Evolutionary conservation across 53 echinoderm and acorn worm genomes (phyloP), one percentile per base, ranked within the genome.

Genomic region (Apostichopus leukothele): DNA sequence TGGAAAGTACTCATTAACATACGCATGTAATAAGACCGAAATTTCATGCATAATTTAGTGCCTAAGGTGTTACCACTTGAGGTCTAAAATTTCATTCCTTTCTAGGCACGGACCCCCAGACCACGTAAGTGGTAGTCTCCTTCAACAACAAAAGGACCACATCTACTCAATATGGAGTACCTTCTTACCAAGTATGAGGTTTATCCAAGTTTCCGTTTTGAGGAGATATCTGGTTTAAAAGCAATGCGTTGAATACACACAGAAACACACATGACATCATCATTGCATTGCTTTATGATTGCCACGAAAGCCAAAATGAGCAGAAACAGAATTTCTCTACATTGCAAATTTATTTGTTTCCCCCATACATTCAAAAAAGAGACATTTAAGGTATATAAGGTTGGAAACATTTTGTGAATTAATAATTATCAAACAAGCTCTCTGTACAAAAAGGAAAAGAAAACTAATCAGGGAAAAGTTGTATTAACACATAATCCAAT

Each of bases 381-480:
- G 39, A 87, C 88, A 87, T 87, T 87, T 87, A 87, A 75, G 53
- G 52, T 87, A 87, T 75, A 87, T 87, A 74, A 87, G 88, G 53
- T 87, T 75, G 74, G 74, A 75, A 75, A 87, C 74, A 54, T 53
- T 75, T 53, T 74, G 75, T 87, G 74, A 75, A 52, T 75, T 75
- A 75, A 87, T 75, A 75, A 74, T 87, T 87, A 87, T 87, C 88
- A 87, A 87, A 87, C 88, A 87, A 87, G 88, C 88, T 87, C 88
- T 87, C 88, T 87, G 59, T 87, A 87, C 88, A 87, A 87, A 87
- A 87, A 74, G 13, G 1, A 54, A 73, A 74, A 78, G 79, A 53
- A 79, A 79, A 76, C 14, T 14, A 59, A 54, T 18, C 81, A 81
- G 51, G 54, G 55, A 52, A 55, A 54, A 59, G 55, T 81, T 57